Base-by-base conservation (phyloP, 2,888 invertebrate genomes). In the Brenthis ino region DNA sequence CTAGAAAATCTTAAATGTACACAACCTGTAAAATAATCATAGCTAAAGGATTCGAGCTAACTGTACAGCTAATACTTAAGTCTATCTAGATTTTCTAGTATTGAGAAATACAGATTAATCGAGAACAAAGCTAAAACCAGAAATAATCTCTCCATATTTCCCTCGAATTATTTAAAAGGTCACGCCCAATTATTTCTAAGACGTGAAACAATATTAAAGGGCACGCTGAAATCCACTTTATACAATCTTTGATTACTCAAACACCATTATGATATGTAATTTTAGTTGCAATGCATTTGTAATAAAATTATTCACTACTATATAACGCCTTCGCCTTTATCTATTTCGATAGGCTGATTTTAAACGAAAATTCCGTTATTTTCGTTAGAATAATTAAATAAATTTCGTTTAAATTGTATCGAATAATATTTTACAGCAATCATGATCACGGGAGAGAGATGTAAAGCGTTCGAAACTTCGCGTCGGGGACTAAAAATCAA, bases 201-300 rank as follows among this genome's bases (percentile, higher is more conserved):
- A 64, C 48, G 48, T 68, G 48, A 67, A 67, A 66, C 37, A 55
- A 50, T 69, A 69, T 69, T 56, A 69, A 71, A 71, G 61, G 71
- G 71, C 65, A 66, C 20, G 48, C 57, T 63, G 28, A 56, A 55
- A 65, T 55, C 50, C 53, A 24, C 43, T 14, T 20, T 1, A 14
- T 54, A 63, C 54, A 53, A 63, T 63, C 63, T 54, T 53, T 53
- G 37, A 43, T 63, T 63, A 24, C 24, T 54, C 14, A 53, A 63
- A 51, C 51, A 20, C 6, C 33, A 20, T 37, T 51, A 37, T 53
- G 16, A 37, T 53, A 53, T 53, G 51, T 53, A 53, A 53, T 53
- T 53, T 53, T 53, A 53, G n/a, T n/a, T 8, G 51, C 16, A 53
- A 6, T 53, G n/a, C 51, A 53, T 8, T 53, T 6, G 6, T 53